phyloP scores from a whole-genome alignment of 2,797 vertebrate species.

The Karalla daura region DNA sequence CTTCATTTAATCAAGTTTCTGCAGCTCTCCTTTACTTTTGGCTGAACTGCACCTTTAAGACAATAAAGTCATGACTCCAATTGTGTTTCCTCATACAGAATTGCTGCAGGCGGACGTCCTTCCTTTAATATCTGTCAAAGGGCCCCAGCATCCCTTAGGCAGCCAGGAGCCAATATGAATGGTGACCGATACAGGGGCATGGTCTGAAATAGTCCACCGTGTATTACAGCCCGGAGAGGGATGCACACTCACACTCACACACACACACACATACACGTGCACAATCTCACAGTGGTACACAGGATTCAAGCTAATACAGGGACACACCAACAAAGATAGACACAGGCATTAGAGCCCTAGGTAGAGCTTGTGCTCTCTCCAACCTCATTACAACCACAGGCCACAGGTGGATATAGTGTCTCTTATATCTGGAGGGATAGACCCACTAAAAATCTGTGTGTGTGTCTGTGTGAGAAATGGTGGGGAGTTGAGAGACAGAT shows the following conservation, averaged over 20 bases:
- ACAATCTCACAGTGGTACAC: conserved; percentile 30
- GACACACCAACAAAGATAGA: conserved; percentile 47
- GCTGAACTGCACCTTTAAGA: conserved; percentile 72
- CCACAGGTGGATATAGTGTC: conserved; percentile 63
- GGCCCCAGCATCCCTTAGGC: conserved; percentile 57
- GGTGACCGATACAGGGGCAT: conserved; percentile 74
- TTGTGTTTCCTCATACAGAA: conserved; percentile 73
- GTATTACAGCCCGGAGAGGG: conserved; percentile 70
- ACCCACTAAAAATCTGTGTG: conserved; percentile 15
- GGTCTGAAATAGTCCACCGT: conserved; percentile 73
- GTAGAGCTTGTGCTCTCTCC: conserved; percentile 50
- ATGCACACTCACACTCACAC: conserved; percentile 1
- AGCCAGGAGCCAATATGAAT: conserved; percentile 73
- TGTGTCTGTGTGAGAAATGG: conserved; percentile 12
- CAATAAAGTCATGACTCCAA: conserved; percentile 69
- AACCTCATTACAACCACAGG: conserved; percentile 72
- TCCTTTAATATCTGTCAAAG: conserved; percentile 79
- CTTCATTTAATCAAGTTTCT: conserved; percentile 44
- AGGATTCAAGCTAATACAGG: conserved; percentile 22
- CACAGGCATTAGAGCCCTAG: conserved; percentile 55
- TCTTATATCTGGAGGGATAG: conserved; percentile 44
- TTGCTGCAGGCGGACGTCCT: conserved; percentile 63
- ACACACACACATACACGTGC: conserved; percentile 21
- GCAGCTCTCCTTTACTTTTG: conserved; percentile 45
- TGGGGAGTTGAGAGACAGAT: too few relatives aligned